Percentiles rank a stretch among this genome's conserved stretches.
Conservation (phyloP, 2,797 vertebrate species). For the Halcyon badia region DNA sequence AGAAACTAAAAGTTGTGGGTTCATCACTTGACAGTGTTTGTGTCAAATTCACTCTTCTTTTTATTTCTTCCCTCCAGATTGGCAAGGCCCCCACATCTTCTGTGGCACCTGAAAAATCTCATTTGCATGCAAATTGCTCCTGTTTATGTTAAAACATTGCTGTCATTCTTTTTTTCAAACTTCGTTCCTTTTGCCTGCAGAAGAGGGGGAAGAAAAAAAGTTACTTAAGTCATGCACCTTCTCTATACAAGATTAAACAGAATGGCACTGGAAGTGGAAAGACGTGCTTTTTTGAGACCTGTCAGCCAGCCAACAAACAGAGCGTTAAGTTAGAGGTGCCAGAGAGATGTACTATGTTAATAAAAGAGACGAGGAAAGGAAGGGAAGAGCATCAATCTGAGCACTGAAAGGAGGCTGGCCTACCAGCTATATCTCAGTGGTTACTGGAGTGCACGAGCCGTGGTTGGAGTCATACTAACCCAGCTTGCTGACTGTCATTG, state of each 20-base stretch:
- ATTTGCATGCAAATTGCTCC: conserved; percentile 77
- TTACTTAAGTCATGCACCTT: conserved; percentile 17
- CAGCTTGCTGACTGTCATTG: neutral
- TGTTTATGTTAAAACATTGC: conserved; percentile 37
- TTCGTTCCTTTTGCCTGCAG: neutral
- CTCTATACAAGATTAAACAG: conserved; percentile 16
- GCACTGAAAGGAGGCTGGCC: neutral
- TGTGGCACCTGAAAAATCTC: conserved; percentile 73
- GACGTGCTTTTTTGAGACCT: conserved; percentile 27
- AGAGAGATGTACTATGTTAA: neutral
- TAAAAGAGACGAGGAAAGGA: neutral
- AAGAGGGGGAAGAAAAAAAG: neutral
- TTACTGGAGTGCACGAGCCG: accelerated
- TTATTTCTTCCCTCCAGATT: conserved; percentile 40
- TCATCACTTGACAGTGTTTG: neutral
- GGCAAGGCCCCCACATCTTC: conserved; percentile 60
- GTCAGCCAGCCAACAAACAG: conserved; percentile 15
- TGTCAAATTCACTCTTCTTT: conserved; percentile 29
- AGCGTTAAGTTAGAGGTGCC: neutral
- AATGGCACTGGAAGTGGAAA: neutral
- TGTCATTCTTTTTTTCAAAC: conserved; percentile 24
- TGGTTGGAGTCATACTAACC: neutral
- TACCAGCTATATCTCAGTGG: neutral
- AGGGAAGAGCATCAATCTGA: neutral
- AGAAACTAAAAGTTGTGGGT: neutral